Evolutionary conservation across 2,113 vertebrate species (phyloP), one percentile per base, ranked within the genome.

Genomic region (Oncorhynchus kisutch): DNA sequence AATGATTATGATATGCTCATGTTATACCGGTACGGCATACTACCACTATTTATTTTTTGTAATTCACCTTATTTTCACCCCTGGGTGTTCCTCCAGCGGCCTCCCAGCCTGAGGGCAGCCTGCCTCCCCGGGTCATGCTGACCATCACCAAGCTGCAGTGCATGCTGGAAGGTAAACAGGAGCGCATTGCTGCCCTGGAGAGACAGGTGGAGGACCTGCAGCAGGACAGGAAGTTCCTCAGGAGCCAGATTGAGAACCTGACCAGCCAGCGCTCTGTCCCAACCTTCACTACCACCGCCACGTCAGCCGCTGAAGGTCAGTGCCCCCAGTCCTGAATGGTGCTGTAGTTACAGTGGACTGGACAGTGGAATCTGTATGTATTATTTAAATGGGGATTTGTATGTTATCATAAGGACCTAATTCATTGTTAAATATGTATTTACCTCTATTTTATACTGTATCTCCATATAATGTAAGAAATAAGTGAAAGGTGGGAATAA

Each of bases 71-170:
- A 20, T 57, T 14, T 57, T 14, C 20, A 57, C 6, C 18, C 54
- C 54, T 7, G 20, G 54, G 31, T 69, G 29, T 39, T 69, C 31
- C 54, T 67, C 20, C 29, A 89, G 88, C 87, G 0, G 80, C 73
- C 69, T 87, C 90, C 5, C 72, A 85, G 0, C 67, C 62, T 0
- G 92, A 92, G 1, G 74, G 81, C 0, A 45, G 39, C 57, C 84
- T 93, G 14, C 91, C 92, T 5, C 89, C 90, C 0, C 79, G 80
- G 71, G 90, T 92, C 45, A 83, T 92, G 84, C 84, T 93, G 83
- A 92, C 88, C 84, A 92, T 93, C 85, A 93, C 91, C 62, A 93
- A 90, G 79, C 87, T 93, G 27, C 91, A 93, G 87, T 93, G 92
- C 73, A 84, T 91, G 79, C 84, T 93, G 81, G 90, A 93, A 85